phyloP scores from a whole-genome alignment of 2,888 invertebrate genomes.

The Drosophila suboccidentalis region DNA sequence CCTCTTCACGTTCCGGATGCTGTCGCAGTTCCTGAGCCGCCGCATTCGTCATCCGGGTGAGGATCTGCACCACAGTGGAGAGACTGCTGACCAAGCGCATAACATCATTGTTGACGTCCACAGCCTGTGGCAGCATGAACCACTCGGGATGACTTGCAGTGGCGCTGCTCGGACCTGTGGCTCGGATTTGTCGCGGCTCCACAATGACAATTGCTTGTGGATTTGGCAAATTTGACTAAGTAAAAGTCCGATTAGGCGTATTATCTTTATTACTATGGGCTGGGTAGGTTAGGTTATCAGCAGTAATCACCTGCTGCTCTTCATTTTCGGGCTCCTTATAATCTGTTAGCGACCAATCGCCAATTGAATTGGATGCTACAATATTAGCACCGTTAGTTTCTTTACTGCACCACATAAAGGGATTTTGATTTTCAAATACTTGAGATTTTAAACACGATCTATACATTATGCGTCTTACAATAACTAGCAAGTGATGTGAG shows the following conservation, averaged over 20 bases:
- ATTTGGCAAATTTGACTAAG: not conserved
- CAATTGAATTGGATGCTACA: constrained; percentile 15
- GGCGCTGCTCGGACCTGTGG: not conserved
- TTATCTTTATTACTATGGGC: not conserved
- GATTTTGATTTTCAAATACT: constrained; percentile 50
- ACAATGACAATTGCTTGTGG: constrained; percentile 43
- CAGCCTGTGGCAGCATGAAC: constrained; percentile 34
- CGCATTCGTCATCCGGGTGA: constrained; percentile 47
- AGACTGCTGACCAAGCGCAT: constrained; percentile 43
- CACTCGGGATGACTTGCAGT: constrained; percentile 13
- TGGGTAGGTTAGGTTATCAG: not conserved
- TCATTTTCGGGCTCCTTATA: not conserved
- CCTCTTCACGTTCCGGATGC: constrained; percentile 51
- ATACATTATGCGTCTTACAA: constrained; percentile 27
- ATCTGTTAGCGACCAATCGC: not conserved
- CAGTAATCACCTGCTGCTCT: constrained; percentile 24
- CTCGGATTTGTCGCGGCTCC: constrained; percentile 28
- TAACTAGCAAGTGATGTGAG: not conserved
- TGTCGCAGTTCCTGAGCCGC: constrained; percentile 40
- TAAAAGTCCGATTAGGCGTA: not conserved
- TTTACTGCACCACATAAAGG: constrained; percentile 35
- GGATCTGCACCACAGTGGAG: constrained; percentile 48
- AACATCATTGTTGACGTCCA: constrained; percentile 35
- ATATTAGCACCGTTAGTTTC: constrained; percentile 1
- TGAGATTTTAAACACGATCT: constrained; percentile 40